Conservation (phyloP, 2,888 invertebrate species). For the Ceriagrion tenellum region DNA sequence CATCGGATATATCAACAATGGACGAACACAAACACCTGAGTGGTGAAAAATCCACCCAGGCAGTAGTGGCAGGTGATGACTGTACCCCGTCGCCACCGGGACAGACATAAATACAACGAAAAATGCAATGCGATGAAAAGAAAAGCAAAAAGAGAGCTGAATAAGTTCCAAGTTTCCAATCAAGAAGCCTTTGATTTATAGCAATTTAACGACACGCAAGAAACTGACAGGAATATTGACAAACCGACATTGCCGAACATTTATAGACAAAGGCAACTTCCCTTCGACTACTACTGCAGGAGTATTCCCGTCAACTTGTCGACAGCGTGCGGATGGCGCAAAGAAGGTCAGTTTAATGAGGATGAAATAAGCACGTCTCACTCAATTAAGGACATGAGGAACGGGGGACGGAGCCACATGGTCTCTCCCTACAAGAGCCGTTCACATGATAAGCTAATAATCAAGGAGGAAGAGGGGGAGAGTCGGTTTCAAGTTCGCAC, state of each 20-base stretch:
- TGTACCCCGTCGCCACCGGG: no score
- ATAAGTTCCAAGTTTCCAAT: no score
- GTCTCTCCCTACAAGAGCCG: background rate
- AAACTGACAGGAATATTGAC: no score
- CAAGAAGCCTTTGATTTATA: no score
- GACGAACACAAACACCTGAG: no score
- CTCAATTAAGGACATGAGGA: background rate
- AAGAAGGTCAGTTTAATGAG: background rate
- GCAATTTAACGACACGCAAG: no score
- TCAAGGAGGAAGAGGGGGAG: background rate
- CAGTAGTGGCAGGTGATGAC: no score
- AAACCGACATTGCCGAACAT: background rate
- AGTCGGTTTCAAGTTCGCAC: background rate
- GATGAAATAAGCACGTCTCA: background rate
- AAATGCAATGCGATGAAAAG: no score
- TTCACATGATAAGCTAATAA: conserved; percentile 16
- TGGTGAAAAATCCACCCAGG: no score
- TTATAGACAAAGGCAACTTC: background rate
- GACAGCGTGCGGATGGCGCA: background rate
- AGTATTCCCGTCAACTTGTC: background rate
- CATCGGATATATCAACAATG: no score
- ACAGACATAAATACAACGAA: no score
- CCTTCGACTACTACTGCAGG: background rate
- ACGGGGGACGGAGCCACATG: background rate
- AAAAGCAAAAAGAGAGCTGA: no score